Evolutionary conservation across 2,113 vertebrate genomes (phyloP), one percentile per base, ranked within the genome.

Genomic region (Pluvianellus socialis): DNA sequence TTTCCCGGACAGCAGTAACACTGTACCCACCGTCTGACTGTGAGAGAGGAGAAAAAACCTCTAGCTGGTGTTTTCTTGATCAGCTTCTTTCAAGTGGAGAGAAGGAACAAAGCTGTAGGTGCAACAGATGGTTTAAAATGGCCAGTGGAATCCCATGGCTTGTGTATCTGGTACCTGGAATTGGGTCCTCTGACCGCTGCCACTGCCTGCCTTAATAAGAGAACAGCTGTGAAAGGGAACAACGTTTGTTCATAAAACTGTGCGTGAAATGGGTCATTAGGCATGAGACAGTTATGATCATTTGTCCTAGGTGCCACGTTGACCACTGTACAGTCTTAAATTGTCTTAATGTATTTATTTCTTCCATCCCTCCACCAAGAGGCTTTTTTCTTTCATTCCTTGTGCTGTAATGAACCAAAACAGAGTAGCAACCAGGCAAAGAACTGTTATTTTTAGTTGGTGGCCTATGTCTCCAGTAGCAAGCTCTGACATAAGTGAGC

Each of bases 281-380:
- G 77, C 67, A 65, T 59, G 74, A 91, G 80, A 73, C 73, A 77
- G 66, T 90, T 91, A 75, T 12, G 26, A 79, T 85, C 53, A 72
- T 91, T 91, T 90, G 35, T 95, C 62, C 79, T 53, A 73, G 67
- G 67, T 1, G 0, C 81, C 89, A 79, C 0, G 14, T 80, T 88
- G 87, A 90, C 96, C 42, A 49, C 79, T 93, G 95, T 59, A 82
- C 77, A 83, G 63, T 91, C 71, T 93, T 62, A 92, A 68, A 90
- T 95, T 79, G 49, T 92, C 71, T 79, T 88, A 95, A 85, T 72
- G 70, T 88, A 79, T 94, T 96, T 93, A 75, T 91, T 76, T 75
- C 70, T 90, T 79, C 77, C 1, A 0, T 82, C 35, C 75, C 59
- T 71, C 17, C 58, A 86, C 42, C 63, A 83, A 88, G 67, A 88